These are phyloP conservation scores for Euplagia quadripunctaria DNA, from an alignment of 2,888 invertebrate genomes.

Conservation along the genomic window DNA sequence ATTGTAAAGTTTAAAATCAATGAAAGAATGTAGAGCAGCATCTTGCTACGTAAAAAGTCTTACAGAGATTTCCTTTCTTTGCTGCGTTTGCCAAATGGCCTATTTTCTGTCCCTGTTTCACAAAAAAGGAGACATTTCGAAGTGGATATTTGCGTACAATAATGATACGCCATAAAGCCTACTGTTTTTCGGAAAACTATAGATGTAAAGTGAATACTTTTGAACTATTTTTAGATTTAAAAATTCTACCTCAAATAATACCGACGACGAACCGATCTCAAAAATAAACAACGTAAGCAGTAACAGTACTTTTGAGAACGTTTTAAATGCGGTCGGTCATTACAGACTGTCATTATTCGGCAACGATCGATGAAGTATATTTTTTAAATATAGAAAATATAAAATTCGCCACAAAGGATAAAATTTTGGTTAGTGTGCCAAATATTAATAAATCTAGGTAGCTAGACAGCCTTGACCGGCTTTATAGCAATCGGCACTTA, in stretches of 20 bases:
- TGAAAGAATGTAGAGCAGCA: conserved; percentile 7
- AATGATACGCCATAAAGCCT: background rate
- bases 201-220: background rate
- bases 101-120: conserved; percentile 15
- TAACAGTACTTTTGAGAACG: background rate
- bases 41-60: conserved; percentile 15
- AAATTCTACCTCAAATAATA: no score
- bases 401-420: background rate
- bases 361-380: no score
- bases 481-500: conserved; percentile 2
- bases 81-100: conserved; percentile 14
- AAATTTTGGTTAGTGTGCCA: background rate
- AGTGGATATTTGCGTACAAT: conserved; percentile 9
- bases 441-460: background rate
- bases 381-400: no score
- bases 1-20: conserved; percentile 13
- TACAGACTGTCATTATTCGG: no score
- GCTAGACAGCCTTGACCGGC: conserved; percentile 6
- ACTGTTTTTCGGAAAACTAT: background rate
- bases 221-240: background rate
- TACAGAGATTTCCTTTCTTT: background rate
- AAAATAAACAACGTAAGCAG: no score
- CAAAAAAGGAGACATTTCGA: background rate
- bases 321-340: background rate
- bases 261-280: no score